These are phyloP conservation scores for Danio tinwini DNA, from an alignment of 2,797 vertebrate genomes.

Conservation along the genomic window DNA sequence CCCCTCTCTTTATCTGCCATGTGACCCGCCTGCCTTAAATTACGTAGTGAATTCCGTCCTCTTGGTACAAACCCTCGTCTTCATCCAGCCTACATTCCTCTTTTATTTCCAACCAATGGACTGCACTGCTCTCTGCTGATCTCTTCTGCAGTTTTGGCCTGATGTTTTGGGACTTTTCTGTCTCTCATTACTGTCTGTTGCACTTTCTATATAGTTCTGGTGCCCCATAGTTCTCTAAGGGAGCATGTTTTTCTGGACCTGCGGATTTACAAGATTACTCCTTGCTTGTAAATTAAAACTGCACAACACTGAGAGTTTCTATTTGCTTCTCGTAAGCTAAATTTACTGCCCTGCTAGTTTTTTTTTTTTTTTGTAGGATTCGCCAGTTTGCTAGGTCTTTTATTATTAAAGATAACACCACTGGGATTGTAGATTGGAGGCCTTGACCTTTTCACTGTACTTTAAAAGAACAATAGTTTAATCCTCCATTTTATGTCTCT, in stretches of 20 bases:
- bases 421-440: slow-evolving; percentile 54
- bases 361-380: slow-evolving; percentile 62
- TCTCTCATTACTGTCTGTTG: not conserved
- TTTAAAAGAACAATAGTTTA: slow-evolving; percentile 67
- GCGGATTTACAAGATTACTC: slow-evolving; percentile 6
- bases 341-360: slow-evolving; percentile 45
- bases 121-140: slow-evolving; percentile 44
- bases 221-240: not conserved
- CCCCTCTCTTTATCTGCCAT: slow-evolving; percentile 11
- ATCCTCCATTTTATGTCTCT: slow-evolving; percentile 68
- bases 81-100: slow-evolving; percentile 39
- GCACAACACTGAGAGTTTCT: not conserved
- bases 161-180: not conserved
- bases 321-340: not conserved
- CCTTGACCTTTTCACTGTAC: slow-evolving; percentile 64
- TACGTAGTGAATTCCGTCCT: slow-evolving; percentile 32
- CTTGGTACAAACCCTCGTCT: slow-evolving; percentile 38
- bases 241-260: slow-evolving; percentile 12
- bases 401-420: slow-evolving; percentile 43
- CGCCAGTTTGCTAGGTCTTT: no score
- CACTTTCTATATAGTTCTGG: not conserved
- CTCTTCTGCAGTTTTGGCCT: not conserved
- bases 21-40: slow-evolving; percentile 43
- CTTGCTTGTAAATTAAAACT: not conserved
- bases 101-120: slow-evolving; percentile 39